Percentiles rank a stretch among this genome's conserved stretches.
phyloP scores from a whole-genome alignment of 2,888 invertebrate genomes.

The Dryobotodes eremita region DNA sequence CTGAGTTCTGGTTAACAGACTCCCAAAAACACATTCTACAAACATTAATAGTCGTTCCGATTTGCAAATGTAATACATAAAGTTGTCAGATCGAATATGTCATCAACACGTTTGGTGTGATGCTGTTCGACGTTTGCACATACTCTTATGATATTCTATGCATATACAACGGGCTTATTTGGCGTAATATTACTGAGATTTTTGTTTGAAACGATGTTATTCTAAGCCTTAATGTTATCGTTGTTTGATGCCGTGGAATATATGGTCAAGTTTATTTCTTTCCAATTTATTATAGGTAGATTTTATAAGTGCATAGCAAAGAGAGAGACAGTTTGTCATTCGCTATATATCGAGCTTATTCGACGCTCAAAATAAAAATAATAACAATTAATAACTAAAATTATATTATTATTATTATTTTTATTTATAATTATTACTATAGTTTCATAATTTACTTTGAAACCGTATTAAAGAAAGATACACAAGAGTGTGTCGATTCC shows the following conservation, averaged over 20 bases:
- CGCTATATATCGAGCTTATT: too few species aligned
- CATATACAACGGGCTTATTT: constrained; percentile 63
- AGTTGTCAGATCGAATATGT: constrained; percentile 51
- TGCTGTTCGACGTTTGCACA: constrained; percentile 44
- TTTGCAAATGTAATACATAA: constrained; percentile 51
- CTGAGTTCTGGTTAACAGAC: neutral
- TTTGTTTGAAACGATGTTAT: constrained; percentile 4
- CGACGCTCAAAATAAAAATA: too few species aligned
- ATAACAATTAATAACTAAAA: too few species aligned
- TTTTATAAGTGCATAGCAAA: neutral
- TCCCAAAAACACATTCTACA: constrained; percentile 5
- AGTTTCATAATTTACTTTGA: too few species aligned
- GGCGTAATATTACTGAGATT: neutral
- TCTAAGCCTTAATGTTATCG: too few species aligned
- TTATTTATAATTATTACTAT: too few species aligned
- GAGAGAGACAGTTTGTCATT: neutral
- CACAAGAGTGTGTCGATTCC: too few species aligned
- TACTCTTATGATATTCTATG: constrained; percentile 55
- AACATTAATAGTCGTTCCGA: constrained; percentile 32
- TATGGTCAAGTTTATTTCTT: neutral
- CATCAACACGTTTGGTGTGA: constrained; percentile 37
- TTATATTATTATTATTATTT: too few species aligned
- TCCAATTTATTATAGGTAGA: neutral
- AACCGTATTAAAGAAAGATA: too few species aligned
- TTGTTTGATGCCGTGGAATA: neutral